Conservation (phyloP, 2,797 vertebrate species). For the Triplophysa yarkandensis region DNA sequence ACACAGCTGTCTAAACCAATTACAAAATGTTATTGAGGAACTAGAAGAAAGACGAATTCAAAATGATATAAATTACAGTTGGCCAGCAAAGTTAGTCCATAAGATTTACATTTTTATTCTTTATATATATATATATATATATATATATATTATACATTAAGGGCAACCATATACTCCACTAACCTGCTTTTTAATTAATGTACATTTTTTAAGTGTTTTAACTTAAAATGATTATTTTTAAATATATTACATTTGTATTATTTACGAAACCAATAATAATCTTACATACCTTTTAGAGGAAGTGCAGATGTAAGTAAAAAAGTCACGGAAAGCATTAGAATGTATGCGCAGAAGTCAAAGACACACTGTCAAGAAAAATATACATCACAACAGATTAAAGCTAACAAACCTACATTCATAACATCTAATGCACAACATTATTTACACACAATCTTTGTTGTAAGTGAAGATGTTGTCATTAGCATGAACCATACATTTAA, state of each 20-base stretch:
- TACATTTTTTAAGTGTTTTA: too few relatives aligned
- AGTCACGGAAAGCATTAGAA: constrained; percentile 48
- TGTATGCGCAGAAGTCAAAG: constrained; percentile 11
- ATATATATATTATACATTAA: not conserved
- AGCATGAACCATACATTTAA: not conserved
- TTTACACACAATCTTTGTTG: not conserved
- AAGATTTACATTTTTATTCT: not conserved
- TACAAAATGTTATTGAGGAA: constrained; percentile 20
- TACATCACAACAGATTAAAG: constrained; percentile 8
- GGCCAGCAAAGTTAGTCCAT: not conserved
- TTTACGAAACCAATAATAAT: not conserved
- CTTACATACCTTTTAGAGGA: constrained; percentile 63
- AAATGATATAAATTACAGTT: too few relatives aligned
- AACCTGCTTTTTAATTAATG: too few relatives aligned
- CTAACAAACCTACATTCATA: not conserved
- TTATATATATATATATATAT: too few relatives aligned
- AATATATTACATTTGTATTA: too few relatives aligned
- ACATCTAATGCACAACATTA: not conserved
- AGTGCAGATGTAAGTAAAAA: constrained; percentile 54
- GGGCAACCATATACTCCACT: too few relatives aligned
- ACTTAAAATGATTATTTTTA: too few relatives aligned
- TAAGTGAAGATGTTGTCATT: not conserved
- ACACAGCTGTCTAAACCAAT: constrained; percentile 41
- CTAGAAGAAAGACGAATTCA: not conserved
- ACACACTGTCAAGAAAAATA: constrained; percentile 18